A percentile compares a stretch with the other conserved stretches of the same genome.
These are phyloP conservation scores for Echeneis naucrates DNA, from an alignment of 2,797 vertebrate species.

Conservation along the genomic window DNA sequence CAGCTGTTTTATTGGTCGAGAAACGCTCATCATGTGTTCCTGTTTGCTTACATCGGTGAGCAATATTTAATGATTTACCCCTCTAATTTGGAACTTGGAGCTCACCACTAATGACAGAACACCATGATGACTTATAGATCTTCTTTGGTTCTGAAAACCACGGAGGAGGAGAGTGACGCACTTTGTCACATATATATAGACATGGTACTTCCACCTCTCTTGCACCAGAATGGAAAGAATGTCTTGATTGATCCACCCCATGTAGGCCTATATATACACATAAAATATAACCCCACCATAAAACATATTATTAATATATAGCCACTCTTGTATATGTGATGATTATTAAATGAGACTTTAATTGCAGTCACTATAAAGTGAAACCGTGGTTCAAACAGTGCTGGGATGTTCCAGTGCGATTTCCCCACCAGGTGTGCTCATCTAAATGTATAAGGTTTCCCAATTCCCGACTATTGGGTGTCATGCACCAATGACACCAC, in stretches of 20 bases:
- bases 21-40: constrained; percentile 60
- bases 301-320: constrained; percentile 22
- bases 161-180: constrained; percentile 73
- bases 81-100: constrained; percentile 76
- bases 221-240: constrained; percentile 71
- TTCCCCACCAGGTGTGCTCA: neutral
- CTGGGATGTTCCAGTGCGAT: neutral
- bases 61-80: constrained; percentile 73
- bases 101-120: constrained; percentile 80
- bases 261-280: constrained; percentile 6
- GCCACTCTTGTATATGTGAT: constrained; percentile 10
- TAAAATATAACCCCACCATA: constrained; percentile 13
- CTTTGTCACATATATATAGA: constrained; percentile 72
- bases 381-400: constrained; percentile 4
- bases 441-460: neutral
- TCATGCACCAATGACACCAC: neutral
- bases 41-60: constrained; percentile 71
- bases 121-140: constrained; percentile 62
- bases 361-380: constrained; percentile 4
- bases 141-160: constrained; percentile 63
- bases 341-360: constrained; percentile 27
- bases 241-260: constrained; percentile 66
- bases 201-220: constrained; percentile 68
- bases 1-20: constrained; percentile 54
- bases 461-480: neutral